Percentiles rank a stretch among this genome's conserved stretches.
phyloP scores from a whole-genome alignment of 2,888 invertebrate species.

The Ectropis crepuscularia region DNA sequence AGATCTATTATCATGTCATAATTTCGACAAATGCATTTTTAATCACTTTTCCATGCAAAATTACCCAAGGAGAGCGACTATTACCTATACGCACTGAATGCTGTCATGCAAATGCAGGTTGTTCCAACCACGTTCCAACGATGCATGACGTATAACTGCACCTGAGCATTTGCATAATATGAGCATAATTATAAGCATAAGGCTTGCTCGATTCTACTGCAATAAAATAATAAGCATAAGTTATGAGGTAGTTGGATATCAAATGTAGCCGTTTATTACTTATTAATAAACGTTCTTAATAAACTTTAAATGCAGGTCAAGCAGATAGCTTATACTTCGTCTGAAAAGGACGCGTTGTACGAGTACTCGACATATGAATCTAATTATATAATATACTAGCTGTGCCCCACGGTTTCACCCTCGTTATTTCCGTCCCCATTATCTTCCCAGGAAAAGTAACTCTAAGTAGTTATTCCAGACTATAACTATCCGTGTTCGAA shows the following conservation, averaged over 20 bases:
- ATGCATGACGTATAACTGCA: slow-evolving; percentile 17
- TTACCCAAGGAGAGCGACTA: slow-evolving; percentile 2
- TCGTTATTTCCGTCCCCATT: too few species aligned
- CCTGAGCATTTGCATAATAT: slow-evolving; percentile 18
- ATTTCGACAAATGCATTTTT: slow-evolving; percentile 9
- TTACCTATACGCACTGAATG: slow-evolving; percentile 1
- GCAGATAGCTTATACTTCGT: too few species aligned
- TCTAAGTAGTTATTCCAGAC: too few species aligned
- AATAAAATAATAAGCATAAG: slow-evolving; percentile 1
- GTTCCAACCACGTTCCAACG: slow-evolving; percentile 4
- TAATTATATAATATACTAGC: too few species aligned
- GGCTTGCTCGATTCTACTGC: slow-evolving; percentile 5
- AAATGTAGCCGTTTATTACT: background rate
- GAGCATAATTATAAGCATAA: slow-evolving; percentile 9
- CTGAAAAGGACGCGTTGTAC: too few species aligned
- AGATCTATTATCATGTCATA: background rate
- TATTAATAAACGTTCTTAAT: background rate
- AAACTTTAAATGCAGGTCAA: too few species aligned
- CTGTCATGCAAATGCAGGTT: background rate
- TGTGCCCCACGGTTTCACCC: too few species aligned
- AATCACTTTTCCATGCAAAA: slow-evolving; percentile 12
- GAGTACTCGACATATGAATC: too few species aligned
- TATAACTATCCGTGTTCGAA: too few species aligned
- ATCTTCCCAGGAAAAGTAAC: too few species aligned
- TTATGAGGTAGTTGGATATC: background rate